Percentiles rank a stretch among this genome's conserved stretches.
Conservation (phyloP, 92 coral and sea anemone genomes). For the Palythoa caribaeorum region DNA sequence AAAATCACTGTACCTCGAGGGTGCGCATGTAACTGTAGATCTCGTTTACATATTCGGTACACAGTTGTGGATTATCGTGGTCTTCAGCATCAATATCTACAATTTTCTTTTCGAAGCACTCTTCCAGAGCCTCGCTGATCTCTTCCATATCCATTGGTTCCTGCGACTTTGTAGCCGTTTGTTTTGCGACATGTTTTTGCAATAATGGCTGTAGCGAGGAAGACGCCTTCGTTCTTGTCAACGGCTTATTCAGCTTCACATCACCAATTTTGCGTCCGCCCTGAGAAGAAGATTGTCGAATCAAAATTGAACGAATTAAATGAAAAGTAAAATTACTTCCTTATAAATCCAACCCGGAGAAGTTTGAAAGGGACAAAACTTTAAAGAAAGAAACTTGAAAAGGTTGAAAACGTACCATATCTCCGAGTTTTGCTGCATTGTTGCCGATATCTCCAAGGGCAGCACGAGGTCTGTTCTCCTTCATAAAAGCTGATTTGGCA, state of each 20-base stretch:
- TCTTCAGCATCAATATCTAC: slow-evolving; percentile 93
- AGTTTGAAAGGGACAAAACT: background rate
- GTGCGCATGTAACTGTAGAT: slow-evolving; percentile 84
- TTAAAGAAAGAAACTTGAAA: background rate
- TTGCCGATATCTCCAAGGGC: slow-evolving; percentile 96
- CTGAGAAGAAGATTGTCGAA: background rate
- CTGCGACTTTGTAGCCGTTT: slow-evolving; percentile 44
- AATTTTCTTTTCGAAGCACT: slow-evolving; percentile 57
- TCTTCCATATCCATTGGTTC: slow-evolving; percentile 87
- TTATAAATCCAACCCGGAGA: background rate
- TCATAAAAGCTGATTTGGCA: slow-evolving; percentile 64
- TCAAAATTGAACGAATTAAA: background rate
- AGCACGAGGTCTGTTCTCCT: slow-evolving; percentile 81
- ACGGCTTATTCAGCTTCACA: slow-evolving; percentile 62
- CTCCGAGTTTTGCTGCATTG: slow-evolving; percentile 57
- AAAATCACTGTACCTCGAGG: slow-evolving; percentile 75
- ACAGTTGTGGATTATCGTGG: slow-evolving; percentile 89
- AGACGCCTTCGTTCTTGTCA: slow-evolving; percentile 86
- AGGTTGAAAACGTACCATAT: slow-evolving; percentile 3
- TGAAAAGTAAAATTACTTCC: background rate
- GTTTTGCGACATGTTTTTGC: slow-evolving; percentile 33
- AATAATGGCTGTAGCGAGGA: slow-evolving; percentile 70
- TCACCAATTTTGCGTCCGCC: background rate
- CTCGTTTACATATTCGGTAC: slow-evolving; percentile 96
- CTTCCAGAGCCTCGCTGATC: slow-evolving; percentile 80